Percentiles rank a stretch among this genome's conserved stretches.
phyloP scores from a whole-genome alignment of 1,140 invertebrate species.

The Ganaspis sp. region DNA sequence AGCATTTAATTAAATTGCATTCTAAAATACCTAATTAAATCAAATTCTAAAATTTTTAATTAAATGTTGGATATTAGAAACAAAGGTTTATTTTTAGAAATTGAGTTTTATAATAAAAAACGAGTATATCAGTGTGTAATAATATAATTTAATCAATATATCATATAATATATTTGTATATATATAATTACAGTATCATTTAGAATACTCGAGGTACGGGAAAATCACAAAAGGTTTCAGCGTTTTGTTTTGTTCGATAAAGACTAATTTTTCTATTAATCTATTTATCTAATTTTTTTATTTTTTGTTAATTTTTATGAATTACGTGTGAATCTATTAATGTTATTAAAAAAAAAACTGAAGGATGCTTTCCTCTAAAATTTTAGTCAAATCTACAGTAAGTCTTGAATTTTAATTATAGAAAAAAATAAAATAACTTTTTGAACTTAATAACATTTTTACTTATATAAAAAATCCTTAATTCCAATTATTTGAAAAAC shows the following conservation, averaged over 20 bases:
- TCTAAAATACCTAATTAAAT: too few relatives aligned
- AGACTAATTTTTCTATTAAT: not conserved
- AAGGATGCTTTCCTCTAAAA: slow-evolving; percentile 11
- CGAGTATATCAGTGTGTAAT: not conserved
- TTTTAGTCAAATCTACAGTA: slow-evolving; percentile 7
- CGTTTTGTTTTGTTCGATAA: slow-evolving; percentile 24
- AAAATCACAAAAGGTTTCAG: slow-evolving; percentile 61
- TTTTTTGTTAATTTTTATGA: too few relatives aligned
- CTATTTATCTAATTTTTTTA: not conserved
- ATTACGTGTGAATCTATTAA: too few relatives aligned
- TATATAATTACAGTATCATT: not conserved
- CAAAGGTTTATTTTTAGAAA: too few relatives aligned
- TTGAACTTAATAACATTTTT: too few relatives aligned
- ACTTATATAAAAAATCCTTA: too few relatives aligned
- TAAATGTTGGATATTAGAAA: too few relatives aligned
- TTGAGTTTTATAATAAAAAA: not conserved
- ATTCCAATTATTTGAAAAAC: too few relatives aligned
- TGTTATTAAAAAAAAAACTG: not conserved
- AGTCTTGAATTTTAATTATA: not conserved
- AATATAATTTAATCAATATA: slow-evolving; percentile 10
- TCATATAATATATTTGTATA: slow-evolving; percentile 26
- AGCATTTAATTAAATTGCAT: too few relatives aligned
- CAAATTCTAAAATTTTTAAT: too few relatives aligned
- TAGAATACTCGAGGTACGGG: slow-evolving; percentile 59
- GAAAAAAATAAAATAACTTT: slow-evolving; percentile 15